Conservation (phyloP, 2,797 vertebrate genomes). For the Cyprinodon diabolis region DNA sequence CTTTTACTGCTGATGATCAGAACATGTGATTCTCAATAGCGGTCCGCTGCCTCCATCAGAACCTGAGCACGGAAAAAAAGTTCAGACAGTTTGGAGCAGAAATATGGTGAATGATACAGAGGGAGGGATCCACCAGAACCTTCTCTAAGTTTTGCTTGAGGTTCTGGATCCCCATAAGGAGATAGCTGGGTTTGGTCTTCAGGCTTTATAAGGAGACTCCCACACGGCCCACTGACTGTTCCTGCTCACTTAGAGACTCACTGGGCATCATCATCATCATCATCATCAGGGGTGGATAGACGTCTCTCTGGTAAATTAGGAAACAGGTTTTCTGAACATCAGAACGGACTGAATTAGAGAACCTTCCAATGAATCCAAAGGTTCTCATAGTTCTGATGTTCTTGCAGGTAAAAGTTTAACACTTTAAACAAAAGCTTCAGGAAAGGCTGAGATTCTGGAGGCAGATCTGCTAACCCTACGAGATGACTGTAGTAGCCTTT, state of each 20-base stretch:
- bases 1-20: constrained; percentile 89
- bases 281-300: background rate
- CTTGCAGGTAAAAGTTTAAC: too few species aligned
- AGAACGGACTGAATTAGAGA: background rate
- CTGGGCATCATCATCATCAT: background rate
- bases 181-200: too few species aligned
- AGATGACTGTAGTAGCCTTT: too few species aligned
- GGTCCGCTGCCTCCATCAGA: constrained; percentile 40
- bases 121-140: too few species aligned
- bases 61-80: constrained; percentile 10
- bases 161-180: too few species aligned
- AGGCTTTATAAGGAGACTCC: background rate
- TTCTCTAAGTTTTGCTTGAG: too few species aligned
- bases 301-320: background rate
- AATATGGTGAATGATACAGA: too few species aligned
- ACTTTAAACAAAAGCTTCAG: too few species aligned
- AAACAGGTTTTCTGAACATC: background rate
- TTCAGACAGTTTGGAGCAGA: too few species aligned
- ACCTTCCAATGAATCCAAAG: background rate
- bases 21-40: constrained; percentile 94
- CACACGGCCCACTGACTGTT: background rate
- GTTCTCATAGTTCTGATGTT: background rate
- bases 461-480: too few species aligned
- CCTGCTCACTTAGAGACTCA: background rate
- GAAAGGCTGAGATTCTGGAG: too few species aligned